These are phyloP conservation scores for Rhopalosiphum maidis DNA, from an alignment of 1,140 invertebrate genomes.

Conservation along the genomic window DNA sequence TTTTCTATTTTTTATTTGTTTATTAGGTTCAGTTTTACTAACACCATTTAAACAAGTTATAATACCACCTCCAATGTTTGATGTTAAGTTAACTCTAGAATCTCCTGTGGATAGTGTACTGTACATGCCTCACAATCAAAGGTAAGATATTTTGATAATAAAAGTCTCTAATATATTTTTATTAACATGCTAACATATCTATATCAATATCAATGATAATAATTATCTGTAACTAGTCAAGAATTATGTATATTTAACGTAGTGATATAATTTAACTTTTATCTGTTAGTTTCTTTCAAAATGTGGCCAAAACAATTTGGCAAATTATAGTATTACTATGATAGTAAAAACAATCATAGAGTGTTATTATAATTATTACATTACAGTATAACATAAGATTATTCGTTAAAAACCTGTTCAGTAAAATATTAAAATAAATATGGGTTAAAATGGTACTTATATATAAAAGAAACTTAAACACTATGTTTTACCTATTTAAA, in stretches of 20 bases:
- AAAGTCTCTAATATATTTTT: background rate
- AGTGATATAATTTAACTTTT: background rate
- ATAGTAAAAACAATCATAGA: too few relatives aligned
- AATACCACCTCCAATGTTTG: constrained; percentile 71
- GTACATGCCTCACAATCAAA: constrained; percentile 26
- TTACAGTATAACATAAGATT: background rate
- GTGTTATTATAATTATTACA: too few relatives aligned
- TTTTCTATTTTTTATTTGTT: constrained; percentile 42
- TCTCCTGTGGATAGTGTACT: constrained; percentile 35
- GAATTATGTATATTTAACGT: too few relatives aligned
- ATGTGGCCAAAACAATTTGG: background rate
- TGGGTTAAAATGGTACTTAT: too few relatives aligned
- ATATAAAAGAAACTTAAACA: too few relatives aligned
- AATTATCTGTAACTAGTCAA: background rate
- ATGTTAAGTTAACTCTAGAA: constrained; percentile 37
- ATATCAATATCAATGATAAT: background rate
- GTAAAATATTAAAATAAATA: background rate
- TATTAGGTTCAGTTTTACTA: constrained; percentile 65
- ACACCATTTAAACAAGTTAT: constrained; percentile 67
- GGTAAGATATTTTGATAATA: constrained; percentile 1
- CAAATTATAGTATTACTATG: too few relatives aligned
- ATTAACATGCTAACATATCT: background rate
- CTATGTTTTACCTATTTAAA: too few relatives aligned
- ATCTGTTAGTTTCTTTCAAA: background rate
- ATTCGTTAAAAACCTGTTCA: background rate